Evolutionary conservation across 37 sponge, comb jelly and placozoan genomes (phyloP).

Genomic region (Chondrilla cf. caribensis): DNA sequence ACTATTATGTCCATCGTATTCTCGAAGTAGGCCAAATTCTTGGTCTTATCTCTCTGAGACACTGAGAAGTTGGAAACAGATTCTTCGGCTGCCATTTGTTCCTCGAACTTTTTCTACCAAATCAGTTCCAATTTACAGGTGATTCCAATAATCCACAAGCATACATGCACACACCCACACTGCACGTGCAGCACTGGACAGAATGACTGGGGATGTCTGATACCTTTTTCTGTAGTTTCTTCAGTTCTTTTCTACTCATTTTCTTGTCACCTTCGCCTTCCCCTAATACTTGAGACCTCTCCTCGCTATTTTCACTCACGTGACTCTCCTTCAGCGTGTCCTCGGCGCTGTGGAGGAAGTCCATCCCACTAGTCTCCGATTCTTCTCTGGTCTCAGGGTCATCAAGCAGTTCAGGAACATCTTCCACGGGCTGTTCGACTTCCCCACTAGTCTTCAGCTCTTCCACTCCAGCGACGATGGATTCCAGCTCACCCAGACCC

Average conservation of each 20-base stretch:
- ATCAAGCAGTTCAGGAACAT: not conserved
- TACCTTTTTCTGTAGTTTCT: conserved; percentile 78
- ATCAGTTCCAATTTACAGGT: too few relatives aligned
- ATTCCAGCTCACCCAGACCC: conserved; percentile 5
- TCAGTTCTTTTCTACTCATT: conserved; percentile 63
- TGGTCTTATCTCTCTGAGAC: conserved; percentile 61
- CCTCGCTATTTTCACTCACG: not conserved
- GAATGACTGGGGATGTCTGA: too few relatives aligned
- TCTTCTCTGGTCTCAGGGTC: not conserved
- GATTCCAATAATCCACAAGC: too few relatives aligned
- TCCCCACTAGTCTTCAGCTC: conserved; percentile 13
- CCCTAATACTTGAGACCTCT: not conserved
- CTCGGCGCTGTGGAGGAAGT: not conserved
- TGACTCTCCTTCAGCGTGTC: not conserved
- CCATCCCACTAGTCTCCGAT: not conserved
- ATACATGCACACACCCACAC: too few relatives aligned
- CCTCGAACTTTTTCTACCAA: not conserved
- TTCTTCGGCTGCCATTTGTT: conserved; percentile 5
- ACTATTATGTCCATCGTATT: conserved; percentile 39
- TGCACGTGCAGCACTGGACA: too few relatives aligned
- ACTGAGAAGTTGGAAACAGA: conserved; percentile 59
- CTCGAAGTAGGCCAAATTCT: conserved; percentile 26
- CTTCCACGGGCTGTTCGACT: not conserved
- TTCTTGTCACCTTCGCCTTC: conserved; percentile 24
- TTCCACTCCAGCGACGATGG: conserved; percentile 6